A percentile compares a stretch with the other conserved stretches of the same genome.
Conservation (phyloP, 2,888 invertebrate genomes). For the Blomia tropicalis region DNA sequence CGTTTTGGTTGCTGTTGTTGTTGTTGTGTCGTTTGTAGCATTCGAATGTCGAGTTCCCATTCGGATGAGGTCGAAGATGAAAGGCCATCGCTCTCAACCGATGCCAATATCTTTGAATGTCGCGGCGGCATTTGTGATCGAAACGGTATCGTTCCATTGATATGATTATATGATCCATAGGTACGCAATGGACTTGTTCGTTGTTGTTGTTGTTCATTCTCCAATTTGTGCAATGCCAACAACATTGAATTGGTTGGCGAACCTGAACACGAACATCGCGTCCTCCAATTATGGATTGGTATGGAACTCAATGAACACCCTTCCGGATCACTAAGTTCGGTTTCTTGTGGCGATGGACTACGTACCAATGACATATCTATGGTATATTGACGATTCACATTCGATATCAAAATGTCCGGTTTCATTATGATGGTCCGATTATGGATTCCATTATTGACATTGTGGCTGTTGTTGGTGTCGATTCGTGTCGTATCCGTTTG, state of each 20-base stretch:
- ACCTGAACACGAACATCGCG: constrained; percentile 25
- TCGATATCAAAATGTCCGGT: background rate
- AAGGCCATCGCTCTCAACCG: constrained; percentile 31
- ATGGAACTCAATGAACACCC: constrained; percentile 27
- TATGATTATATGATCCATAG: background rate
- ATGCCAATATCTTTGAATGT: constrained; percentile 28
- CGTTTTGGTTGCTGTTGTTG: no score
- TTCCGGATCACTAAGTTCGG: constrained; percentile 30
- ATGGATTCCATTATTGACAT: no score
- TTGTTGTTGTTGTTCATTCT: background rate
- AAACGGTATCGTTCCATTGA: background rate
- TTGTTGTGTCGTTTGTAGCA: background rate
- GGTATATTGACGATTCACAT: no score
- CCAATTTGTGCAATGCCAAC: constrained; percentile 4
- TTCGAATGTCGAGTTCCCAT: background rate
- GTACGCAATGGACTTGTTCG: background rate
- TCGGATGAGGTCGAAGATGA: constrained; percentile 23
- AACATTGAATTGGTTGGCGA: constrained; percentile 25
- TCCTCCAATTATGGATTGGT: constrained; percentile 1
- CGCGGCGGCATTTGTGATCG: constrained; percentile 5
- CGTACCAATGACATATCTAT: constrained; percentile 13
- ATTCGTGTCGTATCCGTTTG: background rate
- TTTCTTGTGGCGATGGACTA: constrained; percentile 31
- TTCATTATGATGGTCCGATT: background rate
- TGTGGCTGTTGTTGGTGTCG: background rate